Percentiles rank a stretch among this genome's conserved stretches.
These are phyloP conservation scores for Salvator merianae DNA, from an alignment of 2,113 vertebrate genomes.

Conservation along the genomic window DNA sequence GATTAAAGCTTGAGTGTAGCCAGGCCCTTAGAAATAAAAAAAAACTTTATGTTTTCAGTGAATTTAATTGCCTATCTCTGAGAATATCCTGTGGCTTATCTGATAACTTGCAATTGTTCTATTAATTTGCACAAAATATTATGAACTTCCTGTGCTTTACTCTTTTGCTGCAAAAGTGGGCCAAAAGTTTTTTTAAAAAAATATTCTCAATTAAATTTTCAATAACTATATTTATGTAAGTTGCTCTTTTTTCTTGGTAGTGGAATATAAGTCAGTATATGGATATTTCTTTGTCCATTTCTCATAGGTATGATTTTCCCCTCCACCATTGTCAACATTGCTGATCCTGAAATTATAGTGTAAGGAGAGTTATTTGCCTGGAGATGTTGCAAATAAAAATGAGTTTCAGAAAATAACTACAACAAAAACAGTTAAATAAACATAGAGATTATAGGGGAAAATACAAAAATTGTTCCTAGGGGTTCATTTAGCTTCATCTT, in stretches of 20 bases:
- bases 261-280: slow-evolving; percentile 54
- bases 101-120: not conserved
- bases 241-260: slow-evolving; percentile 3
- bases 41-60: not conserved
- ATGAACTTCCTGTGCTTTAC: slow-evolving; percentile 39
- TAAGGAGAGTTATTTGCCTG: slow-evolving; percentile 55
- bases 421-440: slow-evolving; percentile 61
- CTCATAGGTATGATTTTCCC: slow-evolving; percentile 59
- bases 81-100: not conserved
- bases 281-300: slow-evolving; percentile 51
- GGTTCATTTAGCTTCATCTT: slow-evolving; percentile 39
- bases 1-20: no score
- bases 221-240: slow-evolving; percentile 36
- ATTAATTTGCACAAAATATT: slow-evolving; percentile 42
- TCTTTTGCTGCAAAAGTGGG: slow-evolving; percentile 53
- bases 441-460: slow-evolving; percentile 39
- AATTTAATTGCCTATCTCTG: not conserved
- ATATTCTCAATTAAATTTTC: slow-evolving; percentile 61
- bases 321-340: slow-evolving; percentile 57
- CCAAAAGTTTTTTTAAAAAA: slow-evolving; percentile 39
- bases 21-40: no score
- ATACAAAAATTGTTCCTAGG: slow-evolving; percentile 24
- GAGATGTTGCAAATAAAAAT: slow-evolving; percentile 45
- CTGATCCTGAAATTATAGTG: slow-evolving; percentile 77
- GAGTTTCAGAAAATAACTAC: slow-evolving; percentile 56